Base-by-base conservation (phyloP, 2,797 vertebrate genomes). In the Stomatorhinus walkeri region DNA sequence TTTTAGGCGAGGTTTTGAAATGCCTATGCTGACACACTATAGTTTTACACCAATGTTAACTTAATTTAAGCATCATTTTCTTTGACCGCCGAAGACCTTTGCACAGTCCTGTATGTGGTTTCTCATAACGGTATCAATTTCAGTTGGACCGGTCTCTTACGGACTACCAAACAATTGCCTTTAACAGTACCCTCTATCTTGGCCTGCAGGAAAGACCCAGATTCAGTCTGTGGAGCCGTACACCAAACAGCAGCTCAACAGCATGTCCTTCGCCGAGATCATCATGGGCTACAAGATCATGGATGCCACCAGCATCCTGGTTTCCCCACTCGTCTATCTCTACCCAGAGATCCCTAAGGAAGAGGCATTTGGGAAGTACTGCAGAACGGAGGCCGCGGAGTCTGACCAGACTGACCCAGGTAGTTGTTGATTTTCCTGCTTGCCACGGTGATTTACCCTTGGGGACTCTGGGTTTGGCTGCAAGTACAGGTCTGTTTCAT, bases 281-380 rank as follows among this genome's bases (percentile, higher is more conserved):
- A 99, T 99, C 93, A 99, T 99, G 97, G 98, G 98, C 92, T 99
- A 99, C 94, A 99, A 99, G 94, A 99, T 99, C 91, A 99, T 99
- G 98, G 98, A 99, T 49, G 98, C 98, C 91, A 99, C 98, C 94
- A 99, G 99, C 90, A 99, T 99, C 94, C 94, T 99, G 88, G 98
- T 99, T 28, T 99, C 98, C 0, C 98, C 98, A 0, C 95, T 99
- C 19, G 98, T 99, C 90, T 99, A 98, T 92, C 96, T 99, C 90
- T 98, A 98, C 93, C 98, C 98, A 0, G 98, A 99, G 36, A 98
- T 99, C 91, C 98, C 98, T 61, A 99, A 99, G 93, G 98, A 99
- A 91, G 98, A 99, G 64, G 98, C 98, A 0, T 99, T 99, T 0
- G 98, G 98, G 85, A 99, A 99, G 90, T 99, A 99, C 91, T 99